These are phyloP conservation scores for Willisornis vidua DNA, from an alignment of 2,113 vertebrate genomes.

Conservation along the genomic window DNA sequence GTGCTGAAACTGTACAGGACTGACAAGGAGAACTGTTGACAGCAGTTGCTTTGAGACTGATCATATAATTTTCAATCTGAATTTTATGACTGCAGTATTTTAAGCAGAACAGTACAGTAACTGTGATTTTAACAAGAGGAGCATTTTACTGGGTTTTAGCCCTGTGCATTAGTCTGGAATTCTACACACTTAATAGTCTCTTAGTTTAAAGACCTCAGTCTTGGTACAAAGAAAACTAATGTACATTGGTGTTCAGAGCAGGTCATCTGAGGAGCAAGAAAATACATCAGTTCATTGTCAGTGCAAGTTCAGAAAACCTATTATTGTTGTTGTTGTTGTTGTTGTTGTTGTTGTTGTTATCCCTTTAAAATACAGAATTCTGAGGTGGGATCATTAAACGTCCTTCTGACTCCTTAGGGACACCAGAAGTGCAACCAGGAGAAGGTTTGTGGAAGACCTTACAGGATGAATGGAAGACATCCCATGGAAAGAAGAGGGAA, in stretches of 20 bases:
- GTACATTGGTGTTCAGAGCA: background rate
- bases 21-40: constrained; percentile 6
- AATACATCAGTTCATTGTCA: background rate
- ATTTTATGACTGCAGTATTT: constrained; percentile 23
- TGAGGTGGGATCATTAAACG: background rate
- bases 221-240: constrained; percentile 5
- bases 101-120: background rate
- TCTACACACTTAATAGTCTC: background rate
- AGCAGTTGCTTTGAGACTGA: constrained; percentile 7
- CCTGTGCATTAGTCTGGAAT: constrained; percentile 1
- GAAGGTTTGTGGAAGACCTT: background rate
- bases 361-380: constrained; percentile 15
- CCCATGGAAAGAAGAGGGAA: background rate
- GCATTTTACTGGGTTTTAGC: background rate
- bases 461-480: background rate
- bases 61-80: constrained; percentile 6
- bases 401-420: background rate
- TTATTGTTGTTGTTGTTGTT: background rate
- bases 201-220: constrained; percentile 1
- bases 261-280: constrained; percentile 17
- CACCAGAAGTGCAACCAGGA: background rate
- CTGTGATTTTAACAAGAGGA: constrained; percentile 45
- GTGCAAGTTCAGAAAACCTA: constrained; percentile 2
- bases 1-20: background rate
- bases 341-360: background rate